Conservation (phyloP, 1,140 invertebrate genomes). For the Apocrypta bakeri region DNA sequence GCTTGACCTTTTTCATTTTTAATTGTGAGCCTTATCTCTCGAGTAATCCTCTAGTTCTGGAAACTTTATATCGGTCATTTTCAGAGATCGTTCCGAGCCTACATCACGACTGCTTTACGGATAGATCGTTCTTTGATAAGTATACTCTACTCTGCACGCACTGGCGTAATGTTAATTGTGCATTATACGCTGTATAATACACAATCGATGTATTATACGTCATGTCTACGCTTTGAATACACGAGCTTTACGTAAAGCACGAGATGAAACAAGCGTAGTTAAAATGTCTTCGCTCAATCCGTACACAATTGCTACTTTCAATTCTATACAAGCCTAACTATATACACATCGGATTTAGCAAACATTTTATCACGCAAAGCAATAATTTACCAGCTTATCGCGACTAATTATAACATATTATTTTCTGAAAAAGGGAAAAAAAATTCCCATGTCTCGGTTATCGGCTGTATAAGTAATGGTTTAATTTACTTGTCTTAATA, state of each 20-base stretch:
- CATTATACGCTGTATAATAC: no score
- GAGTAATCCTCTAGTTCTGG: neutral
- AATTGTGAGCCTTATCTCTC: neutral
- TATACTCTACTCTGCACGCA: no score
- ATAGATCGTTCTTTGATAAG: slow-evolving; percentile 26
- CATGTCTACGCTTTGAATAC: no score
- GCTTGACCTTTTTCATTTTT: neutral
- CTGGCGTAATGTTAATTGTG: no score
- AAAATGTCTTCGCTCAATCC: no score
- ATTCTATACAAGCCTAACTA: no score
- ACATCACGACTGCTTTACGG: slow-evolving; percentile 13
- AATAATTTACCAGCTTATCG: slow-evolving; percentile 32
- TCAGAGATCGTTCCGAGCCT: slow-evolving; percentile 21
- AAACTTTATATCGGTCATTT: slow-evolving; percentile 39
- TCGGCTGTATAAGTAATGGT: neutral
- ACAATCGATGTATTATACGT: no score
- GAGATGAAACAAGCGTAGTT: no score
- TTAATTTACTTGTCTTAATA: slow-evolving; percentile 24
- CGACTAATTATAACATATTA: slow-evolving; percentile 1
- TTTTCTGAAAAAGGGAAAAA: neutral
- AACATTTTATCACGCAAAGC: slow-evolving; percentile 10
- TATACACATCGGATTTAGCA: no score
- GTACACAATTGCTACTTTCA: no score
- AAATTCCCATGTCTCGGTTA: neutral
- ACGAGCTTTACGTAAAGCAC: no score